Evolutionary conservation across 2,888 invertebrate species (phyloP).

Genomic region (Cryptops parisi): DNA sequence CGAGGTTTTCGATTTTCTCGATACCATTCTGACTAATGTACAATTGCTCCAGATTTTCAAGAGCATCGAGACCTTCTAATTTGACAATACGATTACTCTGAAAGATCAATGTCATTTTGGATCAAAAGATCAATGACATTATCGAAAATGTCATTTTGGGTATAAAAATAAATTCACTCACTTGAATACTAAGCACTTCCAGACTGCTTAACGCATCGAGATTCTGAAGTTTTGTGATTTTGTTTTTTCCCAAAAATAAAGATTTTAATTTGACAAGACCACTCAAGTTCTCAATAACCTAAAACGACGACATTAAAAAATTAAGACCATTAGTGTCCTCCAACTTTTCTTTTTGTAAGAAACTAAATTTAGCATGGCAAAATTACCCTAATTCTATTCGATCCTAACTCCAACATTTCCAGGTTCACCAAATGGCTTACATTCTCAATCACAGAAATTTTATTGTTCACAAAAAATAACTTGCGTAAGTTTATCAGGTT

Average conservation of each 20-base stretch:
- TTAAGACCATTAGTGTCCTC: no score
- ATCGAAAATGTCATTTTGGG: no score
- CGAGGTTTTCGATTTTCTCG: conserved; percentile 54
- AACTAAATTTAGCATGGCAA: no score
- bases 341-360: no score
- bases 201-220: conserved; percentile 55
- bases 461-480: conserved; percentile 78
- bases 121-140: no score
- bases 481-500: conserved; percentile 60
- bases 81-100: conserved; percentile 70
- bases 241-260: conserved; percentile 87
- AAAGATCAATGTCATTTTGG: no score
- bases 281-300: conserved; percentile 76
- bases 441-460: conserved; percentile 73
- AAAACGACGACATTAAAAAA: conserved; percentile 26
- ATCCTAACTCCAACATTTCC: conserved; percentile 79
- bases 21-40: conserved; percentile 92
- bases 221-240: conserved; percentile 74
- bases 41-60: conserved; percentile 63
- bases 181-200: conserved; percentile 68
- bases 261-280: conserved; percentile 56
- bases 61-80: conserved; percentile 66
- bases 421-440: conserved; percentile 62
- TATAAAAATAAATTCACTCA: no score
- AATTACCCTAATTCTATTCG: conserved; percentile 73